Evolutionary conservation across 2,888 invertebrate genomes (phyloP), one percentile per base, ranked within the genome.

Genomic region (Eretmocerus hayati): DNA sequence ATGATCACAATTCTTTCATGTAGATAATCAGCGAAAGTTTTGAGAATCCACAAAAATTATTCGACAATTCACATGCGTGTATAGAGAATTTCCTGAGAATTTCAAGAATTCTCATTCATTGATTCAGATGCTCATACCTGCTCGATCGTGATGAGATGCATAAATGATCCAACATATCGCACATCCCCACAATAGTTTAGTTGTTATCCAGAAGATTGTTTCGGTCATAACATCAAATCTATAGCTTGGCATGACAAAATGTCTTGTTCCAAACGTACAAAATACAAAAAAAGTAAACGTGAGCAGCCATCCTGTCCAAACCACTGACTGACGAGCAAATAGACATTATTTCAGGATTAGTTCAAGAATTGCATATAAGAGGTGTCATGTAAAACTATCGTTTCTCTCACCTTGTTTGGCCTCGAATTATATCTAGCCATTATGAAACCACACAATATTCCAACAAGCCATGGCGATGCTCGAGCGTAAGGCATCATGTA

Each of bases 161-260:
- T 75, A 74, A 40, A 79, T 71, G 5, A 79, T 68, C 78, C 78
- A 78, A 31, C 65, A 66, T 9, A 78, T 56, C 3, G 72, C 71
- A 4, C 71, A 43, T 2, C 71, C 68, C 78, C 78, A 79, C 11
- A 69, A 64, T 11, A 74, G 70, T 50, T 74, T 62, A 37, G 69
- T 65, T 30, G 74, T 56, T 4, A 73, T 64, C 33, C 74, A 62
- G 57, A 74, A 78, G 32, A 72, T 49, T 13, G 67, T 63, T 37
- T 70, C 67, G 56, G 65, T 66, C 43, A 62, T 48, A 39, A 56
- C 54, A 49, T 71, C 63, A 54, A 69, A 73, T 1, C 58, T 57
- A 48, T 70, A 71, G 39, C 59, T 53, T 22, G 64, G 55, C 23
- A 60, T 52, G 44, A 67, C 64, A 47, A 71, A 69, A 18, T 58